Conservation (phyloP, 37 sponge, comb jelly and placozoan genomes). For the Petrosia ficiformis region DNA sequence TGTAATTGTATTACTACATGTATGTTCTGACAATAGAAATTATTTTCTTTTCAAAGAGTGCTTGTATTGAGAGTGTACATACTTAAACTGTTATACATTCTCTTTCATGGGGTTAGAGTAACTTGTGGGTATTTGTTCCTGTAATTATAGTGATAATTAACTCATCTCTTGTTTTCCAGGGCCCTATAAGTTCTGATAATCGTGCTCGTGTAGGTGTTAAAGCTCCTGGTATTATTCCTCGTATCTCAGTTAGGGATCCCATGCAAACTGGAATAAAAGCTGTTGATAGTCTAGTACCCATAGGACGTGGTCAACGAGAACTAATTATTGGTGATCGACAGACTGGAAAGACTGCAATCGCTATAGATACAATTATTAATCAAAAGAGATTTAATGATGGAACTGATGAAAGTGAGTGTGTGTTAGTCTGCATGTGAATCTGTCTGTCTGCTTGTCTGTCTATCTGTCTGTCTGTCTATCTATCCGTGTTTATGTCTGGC, state of each 20-base stretch:
- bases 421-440: background rate
- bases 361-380: constrained; percentile 98
- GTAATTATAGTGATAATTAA: no score
- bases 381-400: constrained; percentile 95
- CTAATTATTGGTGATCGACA: constrained; percentile 99
- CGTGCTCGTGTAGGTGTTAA: constrained; percentile 93
- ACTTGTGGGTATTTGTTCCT: no score
- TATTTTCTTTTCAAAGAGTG: no score
- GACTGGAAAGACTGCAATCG: constrained; percentile 99
- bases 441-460: no score
- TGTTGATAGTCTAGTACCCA: constrained; percentile 97
- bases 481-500: no score
- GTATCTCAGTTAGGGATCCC: constrained; percentile 94
- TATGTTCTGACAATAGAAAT: no score
- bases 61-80: no score
- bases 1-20: no score
- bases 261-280: constrained; percentile 99
- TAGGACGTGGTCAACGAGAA: constrained; percentile 97
- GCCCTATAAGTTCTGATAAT: constrained; percentile 65
- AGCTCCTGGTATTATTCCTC: constrained; percentile 98
- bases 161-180: no score
- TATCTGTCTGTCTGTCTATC: no score
- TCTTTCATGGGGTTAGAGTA: no score
- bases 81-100: no score
- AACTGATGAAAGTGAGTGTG: constrained; percentile 81